Percentiles rank a stretch among this genome's conserved stretches.
These are phyloP conservation scores for Elymnias hypermnestra DNA, from an alignment of 1,140 invertebrate species.

Conservation along the genomic window DNA sequence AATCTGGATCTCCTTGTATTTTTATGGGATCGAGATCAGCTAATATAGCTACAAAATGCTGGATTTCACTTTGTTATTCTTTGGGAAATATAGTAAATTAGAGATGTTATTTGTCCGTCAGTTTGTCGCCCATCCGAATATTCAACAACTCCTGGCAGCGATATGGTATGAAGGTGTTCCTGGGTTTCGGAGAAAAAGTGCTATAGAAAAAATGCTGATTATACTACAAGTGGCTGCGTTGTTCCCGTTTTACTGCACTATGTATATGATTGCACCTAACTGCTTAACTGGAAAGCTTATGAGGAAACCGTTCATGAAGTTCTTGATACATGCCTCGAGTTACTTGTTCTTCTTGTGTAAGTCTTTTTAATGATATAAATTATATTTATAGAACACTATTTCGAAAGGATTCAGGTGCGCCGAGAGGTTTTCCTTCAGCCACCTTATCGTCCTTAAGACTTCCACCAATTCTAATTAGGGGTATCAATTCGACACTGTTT, in stretches of 20 bases:
- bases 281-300: constrained; percentile 86
- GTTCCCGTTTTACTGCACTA: constrained; percentile 90
- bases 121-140: constrained; percentile 96
- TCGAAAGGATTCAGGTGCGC: no score
- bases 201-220: constrained; percentile 82
- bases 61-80: no score
- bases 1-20: no score
- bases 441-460: no score
- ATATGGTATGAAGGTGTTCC: constrained; percentile 96
- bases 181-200: constrained; percentile 88
- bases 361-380: no score
- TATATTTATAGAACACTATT: no score
- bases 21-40: no score
- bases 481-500: no score
- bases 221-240: constrained; percentile 85
- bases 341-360: constrained; percentile 94
- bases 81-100: no score
- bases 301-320: constrained; percentile 96
- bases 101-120: constrained; percentile 53
- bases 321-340: constrained; percentile 92
- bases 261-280: constrained; percentile 89
- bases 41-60: no score
- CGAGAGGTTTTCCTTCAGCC: no score
- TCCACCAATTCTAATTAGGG: no score
- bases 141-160: constrained; percentile 92